Percentiles rank a stretch among this genome's conserved stretches.
Conservation (phyloP, 30 jellyfish, hydroid and myxozoan species). For the Aurelia sp. region DNA sequence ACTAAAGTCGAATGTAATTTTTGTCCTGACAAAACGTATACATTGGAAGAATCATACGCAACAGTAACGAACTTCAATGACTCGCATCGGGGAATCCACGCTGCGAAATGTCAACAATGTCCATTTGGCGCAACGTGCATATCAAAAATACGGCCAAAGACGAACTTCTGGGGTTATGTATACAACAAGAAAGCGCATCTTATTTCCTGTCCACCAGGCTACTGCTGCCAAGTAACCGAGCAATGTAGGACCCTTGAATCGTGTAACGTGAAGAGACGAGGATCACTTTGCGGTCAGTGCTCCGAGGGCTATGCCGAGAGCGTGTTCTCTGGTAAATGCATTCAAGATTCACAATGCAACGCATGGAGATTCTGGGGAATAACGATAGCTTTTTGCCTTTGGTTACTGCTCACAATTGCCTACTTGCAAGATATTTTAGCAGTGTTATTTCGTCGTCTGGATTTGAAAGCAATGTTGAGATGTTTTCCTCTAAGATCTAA, state of each 20-base stretch:
- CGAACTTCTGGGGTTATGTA: conserved; percentile 34
- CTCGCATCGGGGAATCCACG: neutral
- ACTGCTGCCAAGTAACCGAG: conserved; percentile 7
- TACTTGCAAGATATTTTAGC: neutral
- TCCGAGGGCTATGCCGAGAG: conserved; percentile 17
- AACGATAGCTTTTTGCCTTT: neutral
- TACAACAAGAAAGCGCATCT: neutral
- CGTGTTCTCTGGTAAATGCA: conserved; percentile 5
- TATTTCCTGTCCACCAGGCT: conserved; percentile 24
- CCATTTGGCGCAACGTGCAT: conserved; percentile 31
- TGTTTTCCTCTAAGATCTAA: too few species aligned
- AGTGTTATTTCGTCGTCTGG: neutral
- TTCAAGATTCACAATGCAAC: neutral
- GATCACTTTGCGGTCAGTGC: conserved; percentile 30
- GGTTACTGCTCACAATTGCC: neutral
- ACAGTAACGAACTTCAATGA: neutral
- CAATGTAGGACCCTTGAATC: neutral
- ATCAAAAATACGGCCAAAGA: neutral
- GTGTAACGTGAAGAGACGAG: conserved; percentile 15
- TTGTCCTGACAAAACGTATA: neutral
- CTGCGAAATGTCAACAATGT: conserved; percentile 10
- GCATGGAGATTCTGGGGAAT: conserved; percentile 5
- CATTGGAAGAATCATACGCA: neutral
- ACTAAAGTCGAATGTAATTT: neutral
- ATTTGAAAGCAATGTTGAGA: neutral